These are phyloP conservation scores for Cryptocephalus primarius DNA, from an alignment of 2,888 invertebrate species.

Conservation along the genomic window DNA sequence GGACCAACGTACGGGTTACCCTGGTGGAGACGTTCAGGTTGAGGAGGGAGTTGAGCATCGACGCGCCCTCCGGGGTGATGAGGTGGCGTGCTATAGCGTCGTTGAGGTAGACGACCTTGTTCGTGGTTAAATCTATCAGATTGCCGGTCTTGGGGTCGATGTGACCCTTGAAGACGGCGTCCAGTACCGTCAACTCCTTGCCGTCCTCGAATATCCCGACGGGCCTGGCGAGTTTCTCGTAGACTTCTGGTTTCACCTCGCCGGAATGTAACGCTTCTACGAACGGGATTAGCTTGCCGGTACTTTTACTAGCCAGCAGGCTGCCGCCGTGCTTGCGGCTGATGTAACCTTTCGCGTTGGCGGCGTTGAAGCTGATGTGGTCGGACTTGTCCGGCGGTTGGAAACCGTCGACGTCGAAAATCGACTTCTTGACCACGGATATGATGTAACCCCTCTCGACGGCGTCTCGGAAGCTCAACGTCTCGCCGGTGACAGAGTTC, in stretches of 20 bases:
- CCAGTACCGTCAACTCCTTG: conserved; percentile 70
- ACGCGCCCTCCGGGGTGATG: conserved; percentile 80
- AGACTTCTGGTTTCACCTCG: conserved; percentile 72
- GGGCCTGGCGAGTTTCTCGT: conserved; percentile 72
- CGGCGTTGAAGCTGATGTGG: conserved; percentile 74
- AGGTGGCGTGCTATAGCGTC: conserved; percentile 77
- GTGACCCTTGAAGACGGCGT: conserved; percentile 76
- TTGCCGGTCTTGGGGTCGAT: conserved; percentile 84
- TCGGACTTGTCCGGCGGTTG: conserved; percentile 72
- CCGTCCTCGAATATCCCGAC: conserved; percentile 72
- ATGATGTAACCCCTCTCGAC: conserved; percentile 81
- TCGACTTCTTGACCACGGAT: conserved; percentile 75
- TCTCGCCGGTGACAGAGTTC: conserved; percentile 62
- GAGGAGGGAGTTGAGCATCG: conserved; percentile 70
- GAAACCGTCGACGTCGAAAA: conserved; percentile 88
- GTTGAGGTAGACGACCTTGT: conserved; percentile 66
- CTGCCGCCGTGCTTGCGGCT: conserved; percentile 63
- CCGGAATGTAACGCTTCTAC: conserved; percentile 70
- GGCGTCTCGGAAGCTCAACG: conserved; percentile 72
- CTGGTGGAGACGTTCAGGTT: conserved; percentile 82
- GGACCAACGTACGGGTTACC: conserved; percentile 75
- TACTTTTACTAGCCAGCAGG: conserved; percentile 60
- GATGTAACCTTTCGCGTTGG: conserved; percentile 64
- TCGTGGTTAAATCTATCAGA: conserved; percentile 62
- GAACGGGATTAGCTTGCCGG: conserved; percentile 64